Conservation (phyloP, 2,797 vertebrate genomes). For the Perodicticus potto region DNA sequence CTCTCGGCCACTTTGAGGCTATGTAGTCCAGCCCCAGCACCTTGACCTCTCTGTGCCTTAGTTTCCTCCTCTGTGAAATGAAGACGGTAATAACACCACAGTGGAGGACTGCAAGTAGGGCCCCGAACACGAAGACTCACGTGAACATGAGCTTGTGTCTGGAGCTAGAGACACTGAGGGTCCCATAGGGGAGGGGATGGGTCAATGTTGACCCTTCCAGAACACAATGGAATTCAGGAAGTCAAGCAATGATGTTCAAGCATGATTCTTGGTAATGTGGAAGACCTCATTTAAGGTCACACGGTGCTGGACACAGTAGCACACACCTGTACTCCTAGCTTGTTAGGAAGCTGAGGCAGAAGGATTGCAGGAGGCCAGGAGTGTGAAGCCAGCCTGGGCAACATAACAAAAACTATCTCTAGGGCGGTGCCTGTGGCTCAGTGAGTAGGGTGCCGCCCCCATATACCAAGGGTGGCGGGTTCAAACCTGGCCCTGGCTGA, state of each 20-base stretch:
- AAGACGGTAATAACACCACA: not conserved
- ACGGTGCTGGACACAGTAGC: not conserved
- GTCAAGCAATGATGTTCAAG: not conserved
- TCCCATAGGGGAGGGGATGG: not conserved
- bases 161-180: not conserved
- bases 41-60: not conserved
- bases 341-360: too few species aligned
- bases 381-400: too few species aligned
- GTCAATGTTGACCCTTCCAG: too few species aligned
- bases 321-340: too few species aligned
- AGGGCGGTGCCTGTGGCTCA: too few species aligned
- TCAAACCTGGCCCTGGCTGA: too few species aligned
- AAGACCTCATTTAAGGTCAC: not conserved
- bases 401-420: too few species aligned
- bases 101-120: not conserved
- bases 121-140: not conserved
- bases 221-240: not conserved
- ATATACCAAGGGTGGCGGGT: too few species aligned
- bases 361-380: too few species aligned
- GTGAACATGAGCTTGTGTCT: not conserved
- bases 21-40: not conserved
- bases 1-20: not conserved
- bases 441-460: too few species aligned
- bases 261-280: not conserved
- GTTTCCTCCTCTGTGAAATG: not conserved